Base-by-base conservation (phyloP, 2,113 vertebrate genomes). In the Regulus satrapa region DNA sequence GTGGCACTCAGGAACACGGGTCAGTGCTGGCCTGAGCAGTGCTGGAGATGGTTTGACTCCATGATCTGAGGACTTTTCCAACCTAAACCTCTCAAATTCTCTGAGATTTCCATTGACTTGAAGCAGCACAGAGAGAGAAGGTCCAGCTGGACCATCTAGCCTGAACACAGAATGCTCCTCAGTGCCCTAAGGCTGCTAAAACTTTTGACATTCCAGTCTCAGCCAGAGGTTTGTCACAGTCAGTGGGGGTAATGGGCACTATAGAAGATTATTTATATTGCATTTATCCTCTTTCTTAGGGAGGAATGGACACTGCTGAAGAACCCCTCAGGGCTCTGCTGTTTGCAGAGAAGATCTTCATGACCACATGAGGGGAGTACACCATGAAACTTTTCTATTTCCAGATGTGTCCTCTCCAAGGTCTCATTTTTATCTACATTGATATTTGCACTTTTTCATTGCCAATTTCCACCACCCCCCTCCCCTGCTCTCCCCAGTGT, bases 401-500 rank as follows among this genome's bases (percentile, higher is more conserved):
- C 59, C 71, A 85, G 78, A 40, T 45, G 26, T 0, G 1, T 19
- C 52, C 64, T 71, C 38, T 58, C 73, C 48, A 46, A 71, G 26
- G 10, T n/a, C n/a, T 23, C 5, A 2, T 48, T 78, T 61, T 55
- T 72, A 41, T 23, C 56, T 55, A 3, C 43, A 6, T 58, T n/a
- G 49, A 12, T 3, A 7, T 41, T 84, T 45, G 9, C 9, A 12
- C 66, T 85, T 93, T 56, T 48, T 38, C 51, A 16, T 5, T 21
- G 28, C 14, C 32, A 31, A 31, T 24, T 58, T 69, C 46, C n/a
- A n/a, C n/a, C n/a, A n/a, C n/a, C n/a, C n/a, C n/a, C n/a, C n/a
- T n/a, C 14, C n/a, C 36, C 12, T 1, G 2, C n/a, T 68, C n/a
- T n/a, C n/a, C n/a, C n/a, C 41, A 52, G 0, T 3, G 6, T 18